Base-by-base conservation (phyloP, 2,888 invertebrate genomes). In the Agonopterix alstromeriana region DNA sequence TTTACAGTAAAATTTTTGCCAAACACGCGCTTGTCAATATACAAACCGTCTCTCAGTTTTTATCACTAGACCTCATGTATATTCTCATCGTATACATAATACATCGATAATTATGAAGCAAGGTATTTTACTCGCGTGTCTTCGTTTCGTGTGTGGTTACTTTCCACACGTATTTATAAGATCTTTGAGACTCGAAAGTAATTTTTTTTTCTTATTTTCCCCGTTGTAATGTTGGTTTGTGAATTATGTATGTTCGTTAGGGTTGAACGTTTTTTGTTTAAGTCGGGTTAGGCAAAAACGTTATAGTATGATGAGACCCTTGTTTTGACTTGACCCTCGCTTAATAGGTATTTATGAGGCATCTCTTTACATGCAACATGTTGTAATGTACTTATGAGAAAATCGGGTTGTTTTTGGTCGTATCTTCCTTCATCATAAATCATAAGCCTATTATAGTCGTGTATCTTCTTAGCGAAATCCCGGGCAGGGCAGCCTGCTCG, bases 131-230 rank as follows among this genome's bases (percentile, higher is more conserved):
- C 7, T 53, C 43, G 53, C 53, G 53, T 53, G 53, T 14, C 35
- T 10, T n/a, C 8, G 11, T 42, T 12, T 9, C 41, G 40, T 35
- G 43, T 17, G 11, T 10, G 12, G 45, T 47, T 47, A 51, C 53
- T 53, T 53, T 53, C 53, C 50, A 50, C 45, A 47, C 46, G 38
- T 45, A 42, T 42, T 47, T 46, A 51, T 50, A 45, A 50, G 50
- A 51, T 53, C 48, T 48, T 47, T 40, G 48, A 48, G 47, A 45
- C 53, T 48, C 43, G 53, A 53, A 53, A 53, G 53, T 53, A 53
- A 42, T 53, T 50, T 53, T 49, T 50, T 44, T 46, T 36, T 35
- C 10, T 38, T 43, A 49, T 49, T 53, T 53, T 50, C 50, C 51
- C 47, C 50, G 47, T 42, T 49, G 52, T 52, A 43, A 52, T 52